phyloP scores from a whole-genome alignment of 2,113 vertebrate species.

The Sapayoa aenigma region DNA sequence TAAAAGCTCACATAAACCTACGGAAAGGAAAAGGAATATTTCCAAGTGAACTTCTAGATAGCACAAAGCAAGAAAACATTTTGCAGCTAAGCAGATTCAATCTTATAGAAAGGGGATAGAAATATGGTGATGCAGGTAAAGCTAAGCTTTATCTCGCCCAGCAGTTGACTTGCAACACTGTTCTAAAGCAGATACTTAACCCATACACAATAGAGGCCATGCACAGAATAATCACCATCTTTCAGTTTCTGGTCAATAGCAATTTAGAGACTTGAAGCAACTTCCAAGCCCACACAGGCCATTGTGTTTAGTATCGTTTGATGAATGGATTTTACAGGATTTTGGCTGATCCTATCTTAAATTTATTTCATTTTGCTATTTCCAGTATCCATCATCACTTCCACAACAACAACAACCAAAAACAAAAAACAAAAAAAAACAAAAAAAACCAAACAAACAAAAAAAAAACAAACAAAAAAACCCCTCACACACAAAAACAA shows the following conservation, averaged over 20 bases:
- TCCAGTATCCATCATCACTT: neutral
- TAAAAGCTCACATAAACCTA: neutral
- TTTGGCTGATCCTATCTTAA: neutral
- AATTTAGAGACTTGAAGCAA: neutral
- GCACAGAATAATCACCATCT: neutral
- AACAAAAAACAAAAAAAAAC: no score
- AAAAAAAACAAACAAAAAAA: no score
- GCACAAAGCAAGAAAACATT: neutral
- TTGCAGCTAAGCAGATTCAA: neutral
- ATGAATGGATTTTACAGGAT: neutral
- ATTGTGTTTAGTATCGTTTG: neutral
- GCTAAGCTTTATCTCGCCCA: neutral
- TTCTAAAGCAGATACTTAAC: neutral
- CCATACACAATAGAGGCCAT: fast-evolving
- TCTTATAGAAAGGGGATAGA: neutral
- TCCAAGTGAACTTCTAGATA: neutral
- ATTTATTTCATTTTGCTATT: neutral
- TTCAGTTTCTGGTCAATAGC: neutral
- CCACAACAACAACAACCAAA: no score
- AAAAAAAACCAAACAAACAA: no score
- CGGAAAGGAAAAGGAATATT: neutral
- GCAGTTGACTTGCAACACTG: neutral
- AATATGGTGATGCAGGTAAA: neutral
- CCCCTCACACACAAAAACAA: no score
- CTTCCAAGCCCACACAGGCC: neutral